A percentile compares a stretch with the other conserved stretches of the same genome.
Conservation (phyloP, 2,888 invertebrate species). For the Mechanitis messenoides region DNA sequence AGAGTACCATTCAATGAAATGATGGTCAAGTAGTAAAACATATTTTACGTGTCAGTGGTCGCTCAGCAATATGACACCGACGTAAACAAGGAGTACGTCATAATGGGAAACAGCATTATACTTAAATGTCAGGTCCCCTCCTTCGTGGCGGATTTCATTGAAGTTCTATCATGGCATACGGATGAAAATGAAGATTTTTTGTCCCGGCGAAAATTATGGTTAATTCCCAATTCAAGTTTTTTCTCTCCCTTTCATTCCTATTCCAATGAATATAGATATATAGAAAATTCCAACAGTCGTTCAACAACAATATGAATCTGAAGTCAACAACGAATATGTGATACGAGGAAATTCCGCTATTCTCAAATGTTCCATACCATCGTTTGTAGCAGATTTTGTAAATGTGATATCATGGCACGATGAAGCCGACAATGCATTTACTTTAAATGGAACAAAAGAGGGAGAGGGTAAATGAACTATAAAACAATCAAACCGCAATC, state of each 20-base stretch:
- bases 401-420: conserved; percentile 91
- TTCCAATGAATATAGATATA: conserved; percentile 21
- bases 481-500: conserved; percentile 19
- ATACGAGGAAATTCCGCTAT: conserved; percentile 93
- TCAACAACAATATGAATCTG: conserved; percentile 92
- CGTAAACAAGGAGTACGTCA: conserved; percentile 90
- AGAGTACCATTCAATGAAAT: background rate
- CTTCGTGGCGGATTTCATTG: conserved; percentile 90
- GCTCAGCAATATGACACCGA: conserved; percentile 89
- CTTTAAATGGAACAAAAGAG: conserved; percentile 51
- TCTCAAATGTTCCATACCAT: conserved; percentile 92
- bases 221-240: conserved; percentile 37
- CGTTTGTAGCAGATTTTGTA: conserved; percentile 95
- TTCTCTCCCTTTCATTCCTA: conserved; percentile 21
- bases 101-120: conserved; percentile 87
- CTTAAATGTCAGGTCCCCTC: conserved; percentile 90
- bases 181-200: conserved; percentile 84
- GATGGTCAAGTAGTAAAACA: background rate
- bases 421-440: conserved; percentile 79
- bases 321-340: conserved; percentile 94
- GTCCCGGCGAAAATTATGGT: conserved; percentile 80
- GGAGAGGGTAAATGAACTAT: conserved; percentile 50
- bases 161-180: conserved; percentile 87
- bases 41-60: conserved; percentile 76
- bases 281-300: conserved; percentile 80